phyloP scores from a whole-genome alignment of 2,888 invertebrate genomes.

The Venusia cambrica region DNA sequence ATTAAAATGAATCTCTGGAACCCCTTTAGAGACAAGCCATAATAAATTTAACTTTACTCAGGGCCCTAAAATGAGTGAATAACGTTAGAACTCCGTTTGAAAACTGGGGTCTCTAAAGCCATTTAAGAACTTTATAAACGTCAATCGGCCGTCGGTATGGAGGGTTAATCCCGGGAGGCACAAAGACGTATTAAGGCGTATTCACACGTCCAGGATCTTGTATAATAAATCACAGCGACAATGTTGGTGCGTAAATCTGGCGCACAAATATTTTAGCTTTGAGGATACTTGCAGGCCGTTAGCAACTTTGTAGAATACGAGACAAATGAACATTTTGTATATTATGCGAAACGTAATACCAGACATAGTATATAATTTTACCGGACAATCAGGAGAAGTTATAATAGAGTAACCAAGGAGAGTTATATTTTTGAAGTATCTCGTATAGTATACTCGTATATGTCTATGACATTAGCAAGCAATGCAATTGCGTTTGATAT shows the following conservation, averaged over 20 bases:
- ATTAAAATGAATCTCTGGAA: constrained; percentile 13
- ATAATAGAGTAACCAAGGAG: no score
- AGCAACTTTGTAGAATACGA: constrained; percentile 1
- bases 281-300: constrained; percentile 19
- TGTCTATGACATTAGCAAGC: no score
- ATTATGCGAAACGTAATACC: no score
- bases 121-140: constrained; percentile 34
- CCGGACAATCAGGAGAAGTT: no score
- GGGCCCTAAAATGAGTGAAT: constrained; percentile 20
- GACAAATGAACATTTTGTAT: constrained; percentile 6
- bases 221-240: constrained; percentile 41
- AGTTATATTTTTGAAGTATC: no score
- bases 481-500: no score
- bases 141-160: constrained; percentile 35
- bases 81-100: constrained; percentile 15
- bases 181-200: constrained; percentile 47
- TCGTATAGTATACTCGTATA: no score
- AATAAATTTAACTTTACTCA: constrained; percentile 22
- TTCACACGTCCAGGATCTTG: constrained; percentile 40
- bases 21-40: constrained; percentile 6
- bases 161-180: constrained; percentile 40
- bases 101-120: constrained; percentile 28
- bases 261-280: constrained; percentile 32
- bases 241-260: constrained; percentile 31
- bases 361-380: no score